These are phyloP conservation scores for Myripristis jacobus DNA, from an alignment of 2,797 vertebrate species.

Conservation along the genomic window DNA sequence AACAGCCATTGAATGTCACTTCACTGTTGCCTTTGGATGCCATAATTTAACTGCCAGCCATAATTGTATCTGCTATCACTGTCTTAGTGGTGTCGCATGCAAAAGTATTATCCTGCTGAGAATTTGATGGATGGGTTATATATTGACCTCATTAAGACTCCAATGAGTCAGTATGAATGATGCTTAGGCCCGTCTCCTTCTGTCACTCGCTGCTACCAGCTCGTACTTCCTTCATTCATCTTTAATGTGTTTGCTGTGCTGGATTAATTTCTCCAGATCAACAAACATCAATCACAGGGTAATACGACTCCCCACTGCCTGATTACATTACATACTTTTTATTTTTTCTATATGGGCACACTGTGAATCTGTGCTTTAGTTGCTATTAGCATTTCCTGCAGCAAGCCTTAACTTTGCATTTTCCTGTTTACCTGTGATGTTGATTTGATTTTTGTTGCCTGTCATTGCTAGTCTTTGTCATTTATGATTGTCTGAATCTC, in stretches of 20 bases:
- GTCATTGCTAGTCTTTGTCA: neutral
- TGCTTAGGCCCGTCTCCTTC: constrained; percentile 36
- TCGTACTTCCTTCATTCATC: constrained; percentile 56
- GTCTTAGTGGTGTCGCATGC: neutral
- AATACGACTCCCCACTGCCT: constrained; percentile 42
- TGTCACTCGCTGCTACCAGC: constrained; percentile 34
- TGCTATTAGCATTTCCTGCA: neutral
- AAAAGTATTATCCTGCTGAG: constrained; percentile 27
- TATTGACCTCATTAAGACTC: constrained; percentile 63
- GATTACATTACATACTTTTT: constrained; percentile 41
- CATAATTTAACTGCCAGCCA: constrained; percentile 6
- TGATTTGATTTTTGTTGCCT: neutral
- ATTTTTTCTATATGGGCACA: neutral
- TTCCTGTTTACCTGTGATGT: neutral
- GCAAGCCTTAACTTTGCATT: neutral
- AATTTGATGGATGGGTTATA: constrained; percentile 61
- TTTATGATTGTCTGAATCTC: no score
- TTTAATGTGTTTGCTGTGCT: constrained; percentile 65
- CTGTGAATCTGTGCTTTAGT: neutral
- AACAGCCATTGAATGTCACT: constrained; percentile 15
- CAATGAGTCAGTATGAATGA: constrained; percentile 56
- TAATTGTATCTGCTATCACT: constrained; percentile 14
- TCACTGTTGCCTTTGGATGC: neutral
- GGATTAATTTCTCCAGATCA: constrained; percentile 66
- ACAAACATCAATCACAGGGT: constrained; percentile 64